phyloP scores from a whole-genome alignment of 1,140 invertebrate genomes.

The Lysiphlebus fabarum region DNA sequence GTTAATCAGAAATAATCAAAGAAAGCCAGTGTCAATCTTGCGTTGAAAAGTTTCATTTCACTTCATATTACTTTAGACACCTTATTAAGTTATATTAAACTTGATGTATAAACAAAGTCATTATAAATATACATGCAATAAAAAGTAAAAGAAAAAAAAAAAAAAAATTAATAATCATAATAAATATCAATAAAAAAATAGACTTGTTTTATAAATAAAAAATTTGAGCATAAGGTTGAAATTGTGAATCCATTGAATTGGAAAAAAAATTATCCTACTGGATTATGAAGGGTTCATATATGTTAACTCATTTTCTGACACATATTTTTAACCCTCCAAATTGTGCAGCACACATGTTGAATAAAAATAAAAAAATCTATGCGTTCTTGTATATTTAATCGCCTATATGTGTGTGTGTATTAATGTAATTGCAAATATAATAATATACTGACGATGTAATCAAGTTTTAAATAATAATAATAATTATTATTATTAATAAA shows the following conservation, averaged over 20 bases:
- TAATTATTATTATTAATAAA: background rate
- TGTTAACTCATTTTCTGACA: slow-evolving; percentile 6
- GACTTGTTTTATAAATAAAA: slow-evolving; percentile 31
- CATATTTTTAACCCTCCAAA: slow-evolving; percentile 10
- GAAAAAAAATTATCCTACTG: slow-evolving; percentile 1
- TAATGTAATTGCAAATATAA: no score
- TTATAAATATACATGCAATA: slow-evolving; percentile 30
- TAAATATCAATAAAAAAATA: slow-evolving; percentile 29
- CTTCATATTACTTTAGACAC: slow-evolving; percentile 32
- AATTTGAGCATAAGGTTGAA: slow-evolving; percentile 29
- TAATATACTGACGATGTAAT: no score
- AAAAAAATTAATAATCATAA: background rate
- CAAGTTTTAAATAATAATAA: no score
- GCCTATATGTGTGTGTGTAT: background rate
- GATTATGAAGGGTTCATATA: slow-evolving; percentile 34
- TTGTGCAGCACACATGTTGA: background rate
- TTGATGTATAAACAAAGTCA: slow-evolving; percentile 53
- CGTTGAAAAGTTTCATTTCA: slow-evolving; percentile 32
- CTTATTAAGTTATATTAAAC: slow-evolving; percentile 40
- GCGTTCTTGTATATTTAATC: no score
- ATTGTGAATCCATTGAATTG: slow-evolving; percentile 10
- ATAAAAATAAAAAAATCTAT: no score
- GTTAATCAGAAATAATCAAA: background rate
- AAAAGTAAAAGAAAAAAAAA: background rate
- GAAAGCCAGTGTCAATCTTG: background rate